phyloP scores from a whole-genome alignment of 2,888 invertebrate species.

The Catocala fraxini region DNA sequence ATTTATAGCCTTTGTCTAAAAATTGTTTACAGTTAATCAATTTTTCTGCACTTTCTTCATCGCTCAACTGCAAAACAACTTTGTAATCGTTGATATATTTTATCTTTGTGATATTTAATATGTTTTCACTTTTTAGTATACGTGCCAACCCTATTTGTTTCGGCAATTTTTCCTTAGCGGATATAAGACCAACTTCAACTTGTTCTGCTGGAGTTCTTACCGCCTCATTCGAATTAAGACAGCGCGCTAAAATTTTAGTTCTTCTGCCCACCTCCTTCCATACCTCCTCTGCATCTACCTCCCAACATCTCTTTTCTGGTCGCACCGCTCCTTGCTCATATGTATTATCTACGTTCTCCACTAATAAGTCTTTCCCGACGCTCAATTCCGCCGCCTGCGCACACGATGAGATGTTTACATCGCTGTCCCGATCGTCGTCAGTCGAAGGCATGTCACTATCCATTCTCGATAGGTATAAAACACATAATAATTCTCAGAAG shows the following conservation, averaged over 20 bases:
- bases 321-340: too few relatives aligned
- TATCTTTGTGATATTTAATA: slow-evolving; percentile 2
- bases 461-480: too few relatives aligned
- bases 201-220: neutral
- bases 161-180: slow-evolving; percentile 3
- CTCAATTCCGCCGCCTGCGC: too few relatives aligned
- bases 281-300: too few relatives aligned
- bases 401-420: too few relatives aligned
- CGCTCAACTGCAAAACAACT: slow-evolving; percentile 8
- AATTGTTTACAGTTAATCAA: slow-evolving; percentile 4
- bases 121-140: neutral
- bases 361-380: too few relatives aligned
- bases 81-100: neutral
- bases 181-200: neutral
- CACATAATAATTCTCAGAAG: too few relatives aligned
- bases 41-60: slow-evolving; percentile 9
- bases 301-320: too few relatives aligned
- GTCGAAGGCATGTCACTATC: too few relatives aligned
- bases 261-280: neutral
- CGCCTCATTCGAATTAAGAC: neutral
- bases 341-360: too few relatives aligned
- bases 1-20: neutral
- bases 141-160: neutral
- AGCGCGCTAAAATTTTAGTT: neutral
- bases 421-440: too few relatives aligned